Evolutionary conservation across 2,888 invertebrate genomes (phyloP).

Genomic region (Cephus pulcher): DNA sequence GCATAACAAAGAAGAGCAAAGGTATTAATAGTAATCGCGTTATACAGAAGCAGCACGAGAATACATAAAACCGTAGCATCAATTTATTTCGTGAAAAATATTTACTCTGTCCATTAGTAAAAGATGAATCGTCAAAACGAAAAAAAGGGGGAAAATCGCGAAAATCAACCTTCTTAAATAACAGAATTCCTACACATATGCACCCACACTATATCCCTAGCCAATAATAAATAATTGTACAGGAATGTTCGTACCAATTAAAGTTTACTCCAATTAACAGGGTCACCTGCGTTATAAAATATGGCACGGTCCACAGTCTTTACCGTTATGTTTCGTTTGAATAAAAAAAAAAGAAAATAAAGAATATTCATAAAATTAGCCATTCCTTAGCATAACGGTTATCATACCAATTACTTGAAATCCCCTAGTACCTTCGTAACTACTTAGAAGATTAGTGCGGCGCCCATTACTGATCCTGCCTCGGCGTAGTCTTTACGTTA

Average conservation of each 20-base stretch:
- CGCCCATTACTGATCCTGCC: not conserved
- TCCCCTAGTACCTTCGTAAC: not conserved
- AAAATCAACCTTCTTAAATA: not conserved
- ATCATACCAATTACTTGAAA: not conserved
- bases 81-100: not conserved
- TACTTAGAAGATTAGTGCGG: not conserved
- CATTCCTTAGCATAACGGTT: not conserved
- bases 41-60: not conserved
- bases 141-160: not conserved
- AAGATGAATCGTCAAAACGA: not conserved
- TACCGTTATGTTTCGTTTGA: not conserved
- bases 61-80: not conserved
- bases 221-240: not conserved
- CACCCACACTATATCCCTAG: not conserved
- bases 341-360: not conserved
- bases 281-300: slow-evolving; percentile 11
- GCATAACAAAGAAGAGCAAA: not conserved
- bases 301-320: not conserved
- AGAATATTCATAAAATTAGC: not conserved
- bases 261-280: slow-evolving; percentile 20
- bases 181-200: not conserved
- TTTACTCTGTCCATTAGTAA: not conserved
- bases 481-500: not conserved
- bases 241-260: slow-evolving; percentile 15
- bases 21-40: not conserved